Evolutionary conservation across 2,797 vertebrate species (phyloP).

Genomic region (Platalea minor): DNA sequence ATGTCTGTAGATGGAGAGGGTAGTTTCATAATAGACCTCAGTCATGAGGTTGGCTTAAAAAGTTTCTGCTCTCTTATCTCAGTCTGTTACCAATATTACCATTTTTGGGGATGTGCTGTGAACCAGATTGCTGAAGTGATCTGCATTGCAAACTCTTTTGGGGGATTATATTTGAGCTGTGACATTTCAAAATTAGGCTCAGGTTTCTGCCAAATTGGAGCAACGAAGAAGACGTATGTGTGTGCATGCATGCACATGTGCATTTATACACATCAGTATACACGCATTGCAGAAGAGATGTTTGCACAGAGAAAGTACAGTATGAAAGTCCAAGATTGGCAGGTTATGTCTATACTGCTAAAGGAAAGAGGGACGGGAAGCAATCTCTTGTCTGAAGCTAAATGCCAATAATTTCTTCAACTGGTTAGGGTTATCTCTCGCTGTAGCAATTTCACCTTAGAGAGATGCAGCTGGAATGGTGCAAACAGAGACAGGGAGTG

Average conservation of each 20-base stretch:
- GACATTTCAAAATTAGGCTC: slow-evolving; percentile 15
- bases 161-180: not conserved
- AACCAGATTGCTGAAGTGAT: not conserved
- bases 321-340: not conserved
- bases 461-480: not conserved
- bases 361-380: not conserved
- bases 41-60: not conserved
- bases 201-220: not conserved
- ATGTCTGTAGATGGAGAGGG: slow-evolving; percentile 22
- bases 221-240: not conserved
- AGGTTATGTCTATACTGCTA: not conserved
- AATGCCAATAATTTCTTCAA: not conserved
- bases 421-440: not conserved
- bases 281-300: not conserved
- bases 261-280: not conserved
- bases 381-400: not conserved
- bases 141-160: not conserved
- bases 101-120: not conserved
- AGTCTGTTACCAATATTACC: not conserved
- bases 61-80: not conserved
- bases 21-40: slow-evolving; percentile 15
- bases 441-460: not conserved
- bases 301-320: not conserved
- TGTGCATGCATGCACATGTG: not conserved
- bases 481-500: not conserved